phyloP scores from a whole-genome alignment of 1,140 invertebrate species.

The Cheumatopsyche charites region DNA sequence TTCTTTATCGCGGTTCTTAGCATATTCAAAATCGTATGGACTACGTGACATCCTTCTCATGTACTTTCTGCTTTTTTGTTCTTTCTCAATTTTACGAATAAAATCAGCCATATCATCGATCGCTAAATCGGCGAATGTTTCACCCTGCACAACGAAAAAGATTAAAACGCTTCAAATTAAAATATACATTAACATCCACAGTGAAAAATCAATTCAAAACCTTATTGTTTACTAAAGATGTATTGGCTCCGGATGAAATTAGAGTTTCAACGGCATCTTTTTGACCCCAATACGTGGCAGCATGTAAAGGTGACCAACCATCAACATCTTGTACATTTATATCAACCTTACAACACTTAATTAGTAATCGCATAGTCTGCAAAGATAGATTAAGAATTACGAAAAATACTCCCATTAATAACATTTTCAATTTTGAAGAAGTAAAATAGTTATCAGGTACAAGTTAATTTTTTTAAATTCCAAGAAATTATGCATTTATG shows the following conservation, averaged over 20 bases:
- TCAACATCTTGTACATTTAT: slow-evolving; percentile 92
- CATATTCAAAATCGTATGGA: slow-evolving; percentile 19
- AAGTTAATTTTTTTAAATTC: no score
- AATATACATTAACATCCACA: neutral
- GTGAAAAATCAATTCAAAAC: neutral
- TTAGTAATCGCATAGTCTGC: slow-evolving; percentile 55
- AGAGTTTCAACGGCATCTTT: slow-evolving; percentile 90
- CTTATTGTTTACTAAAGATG: slow-evolving; percentile 15
- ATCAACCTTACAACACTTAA: slow-evolving; percentile 63
- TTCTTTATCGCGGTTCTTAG: slow-evolving; percentile 28
- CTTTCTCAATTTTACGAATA: slow-evolving; percentile 15
- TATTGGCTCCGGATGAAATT: slow-evolving; percentile 88
- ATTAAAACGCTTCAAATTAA: slow-evolving; percentile 2
- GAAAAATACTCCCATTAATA: no score
- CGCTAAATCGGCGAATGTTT: slow-evolving; percentile 16
- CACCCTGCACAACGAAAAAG: slow-evolving; percentile 12
- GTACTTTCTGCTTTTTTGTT: slow-evolving; percentile 21
- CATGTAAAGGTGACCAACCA: slow-evolving; percentile 98
- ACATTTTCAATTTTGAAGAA: no score
- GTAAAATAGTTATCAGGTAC: no score
- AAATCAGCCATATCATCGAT: slow-evolving; percentile 21
- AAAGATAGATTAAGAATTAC: no score
- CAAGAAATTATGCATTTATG: no score
- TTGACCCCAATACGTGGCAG: slow-evolving; percentile 98
- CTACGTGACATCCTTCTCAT: slow-evolving; percentile 4